Percentiles rank a stretch among this genome's conserved stretches.
Conservation (phyloP, 2,113 vertebrate genomes). For the human (Homo sapiens) region DNA sequence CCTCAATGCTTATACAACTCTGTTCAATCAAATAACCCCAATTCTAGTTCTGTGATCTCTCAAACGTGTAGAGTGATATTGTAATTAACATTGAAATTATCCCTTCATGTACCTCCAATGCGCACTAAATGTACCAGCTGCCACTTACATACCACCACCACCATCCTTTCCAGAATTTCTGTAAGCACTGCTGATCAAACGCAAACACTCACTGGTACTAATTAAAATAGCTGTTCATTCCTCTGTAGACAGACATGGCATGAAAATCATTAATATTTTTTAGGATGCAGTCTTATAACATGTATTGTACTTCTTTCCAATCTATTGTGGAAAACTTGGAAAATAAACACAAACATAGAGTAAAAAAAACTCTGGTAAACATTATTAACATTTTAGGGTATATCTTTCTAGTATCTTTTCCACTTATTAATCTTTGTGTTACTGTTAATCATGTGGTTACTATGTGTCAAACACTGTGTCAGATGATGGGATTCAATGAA, state of each 20-base stretch:
- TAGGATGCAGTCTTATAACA: neutral
- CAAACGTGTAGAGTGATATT: neutral
- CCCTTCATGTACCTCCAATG: neutral
- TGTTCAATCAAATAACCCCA: slow-evolving; percentile 25
- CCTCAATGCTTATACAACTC: neutral
- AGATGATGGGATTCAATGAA: neutral
- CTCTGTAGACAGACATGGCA: neutral
- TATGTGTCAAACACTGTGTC: neutral
- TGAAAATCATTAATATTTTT: neutral
- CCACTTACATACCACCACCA: neutral
- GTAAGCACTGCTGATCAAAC: slow-evolving; percentile 38
- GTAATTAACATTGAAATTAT: slow-evolving; percentile 59
- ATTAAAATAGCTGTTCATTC: slow-evolving; percentile 36
- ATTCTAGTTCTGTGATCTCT: neutral
- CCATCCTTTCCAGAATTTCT: slow-evolving; percentile 51
- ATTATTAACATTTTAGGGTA: neutral
- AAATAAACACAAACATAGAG: slow-evolving; percentile 37
- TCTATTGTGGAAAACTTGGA: neutral
- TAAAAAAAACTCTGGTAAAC: slow-evolving; percentile 8
- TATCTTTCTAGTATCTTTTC: neutral
- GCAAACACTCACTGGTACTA: slow-evolving; percentile 15
- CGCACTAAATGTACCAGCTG: slow-evolving; percentile 52
- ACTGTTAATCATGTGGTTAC: neutral
- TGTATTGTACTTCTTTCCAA: neutral
- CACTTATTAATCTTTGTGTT: neutral